Evolutionary conservation across 1,140 invertebrate species (phyloP).

Genomic region (Lepidotrigona ventralis): DNA sequence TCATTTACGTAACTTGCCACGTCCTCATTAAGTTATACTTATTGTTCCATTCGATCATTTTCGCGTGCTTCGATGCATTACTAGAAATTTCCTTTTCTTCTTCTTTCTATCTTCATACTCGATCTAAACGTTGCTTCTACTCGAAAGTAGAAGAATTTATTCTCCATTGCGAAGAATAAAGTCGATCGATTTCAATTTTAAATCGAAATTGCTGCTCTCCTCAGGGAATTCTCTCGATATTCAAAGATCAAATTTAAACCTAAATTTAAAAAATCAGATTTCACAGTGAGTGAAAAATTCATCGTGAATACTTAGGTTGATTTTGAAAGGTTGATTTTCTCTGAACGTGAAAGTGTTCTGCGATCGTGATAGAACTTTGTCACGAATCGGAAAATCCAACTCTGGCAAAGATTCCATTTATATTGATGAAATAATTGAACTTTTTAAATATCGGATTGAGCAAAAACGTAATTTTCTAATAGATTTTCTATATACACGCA

Average conservation of each 20-base stretch:
- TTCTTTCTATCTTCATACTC: neutral
- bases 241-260: neutral
- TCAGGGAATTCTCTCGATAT: neutral
- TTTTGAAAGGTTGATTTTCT: conserved; percentile 74
- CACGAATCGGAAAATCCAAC: conserved; percentile 46
- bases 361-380: too few species aligned
- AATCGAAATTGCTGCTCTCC: neutral
- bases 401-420: neutral
- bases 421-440: too few species aligned
- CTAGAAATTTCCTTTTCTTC: neutral
- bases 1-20: neutral
- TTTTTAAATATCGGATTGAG: too few species aligned
- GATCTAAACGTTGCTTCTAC: neutral
- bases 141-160: neutral
- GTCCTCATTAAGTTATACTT: neutral
- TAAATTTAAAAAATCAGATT: neutral
- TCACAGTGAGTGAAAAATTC: conserved; percentile 50
- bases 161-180: neutral
- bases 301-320: conserved; percentile 76
- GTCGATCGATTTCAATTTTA: neutral
- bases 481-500: too few species aligned
- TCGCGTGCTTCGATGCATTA: neutral
- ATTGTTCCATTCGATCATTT: neutral
- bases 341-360: conserved; percentile 71
- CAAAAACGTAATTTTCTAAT: too few species aligned